Conservation (phyloP, 2,797 vertebrate species). For the Manis javanica region DNA sequence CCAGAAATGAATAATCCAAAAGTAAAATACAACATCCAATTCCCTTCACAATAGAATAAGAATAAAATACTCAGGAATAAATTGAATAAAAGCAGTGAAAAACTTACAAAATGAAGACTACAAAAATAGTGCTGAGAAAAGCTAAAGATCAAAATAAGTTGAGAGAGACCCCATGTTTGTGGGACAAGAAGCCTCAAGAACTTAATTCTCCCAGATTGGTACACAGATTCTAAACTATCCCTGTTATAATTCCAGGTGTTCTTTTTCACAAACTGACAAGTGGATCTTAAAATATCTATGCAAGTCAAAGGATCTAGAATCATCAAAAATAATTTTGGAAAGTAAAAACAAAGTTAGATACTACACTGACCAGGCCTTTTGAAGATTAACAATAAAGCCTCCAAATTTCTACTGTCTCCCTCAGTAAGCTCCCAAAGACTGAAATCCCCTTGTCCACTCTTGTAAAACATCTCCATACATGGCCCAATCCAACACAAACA, state of each 20-base stretch:
- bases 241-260: background rate
- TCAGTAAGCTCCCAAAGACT: background rate
- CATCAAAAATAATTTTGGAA: background rate
- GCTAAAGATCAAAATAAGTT: background rate
- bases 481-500: background rate
- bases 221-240: background rate
- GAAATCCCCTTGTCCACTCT: background rate
- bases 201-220: background rate
- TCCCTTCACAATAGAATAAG: background rate
- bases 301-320: background rate
- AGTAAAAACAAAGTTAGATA: background rate
- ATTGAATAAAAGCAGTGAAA: background rate
- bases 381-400: background rate
- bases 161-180: background rate
- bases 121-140: background rate
- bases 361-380: background rate
- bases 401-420: background rate
- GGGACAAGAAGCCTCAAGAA: background rate
- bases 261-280: background rate
- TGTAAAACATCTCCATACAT: background rate
- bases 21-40: background rate
- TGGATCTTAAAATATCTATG: background rate
- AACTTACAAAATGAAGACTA: background rate
- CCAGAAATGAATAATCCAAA: background rate
- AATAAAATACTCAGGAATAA: background rate